Base-by-base conservation (phyloP, 30 jellyfish, hydroid and myxozoan genomes). In the Cassiopea xamachana region DNA sequence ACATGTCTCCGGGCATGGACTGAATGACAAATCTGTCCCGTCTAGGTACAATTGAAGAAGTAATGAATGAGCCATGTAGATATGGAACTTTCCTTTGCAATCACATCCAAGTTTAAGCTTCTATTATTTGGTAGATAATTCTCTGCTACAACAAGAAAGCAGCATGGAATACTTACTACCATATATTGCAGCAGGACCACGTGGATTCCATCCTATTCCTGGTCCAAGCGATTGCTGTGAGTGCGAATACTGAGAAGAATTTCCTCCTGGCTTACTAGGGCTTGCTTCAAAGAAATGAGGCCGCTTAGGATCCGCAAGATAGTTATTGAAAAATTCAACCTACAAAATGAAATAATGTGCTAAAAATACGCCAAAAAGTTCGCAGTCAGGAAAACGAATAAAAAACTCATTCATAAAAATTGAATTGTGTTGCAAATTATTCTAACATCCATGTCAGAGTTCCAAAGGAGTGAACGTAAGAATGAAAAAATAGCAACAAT, bases 311-410 rank as follows among this genome's bases (percentile, higher is more conserved):
- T 94, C 98, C 48, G 87, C 75, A 15, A 94, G 92, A 68, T 94
- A 94, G 47, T 90, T 94, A 81, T 94, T 94, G 93, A 94, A 94
- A 82, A 80, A 94, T 61, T 90, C 93, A 19, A 91, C 98, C 98
- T 94, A 86, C 43, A 75, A 62, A 67, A 12, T 27, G 60, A 27
- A 7, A 17, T 39, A 64, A 73, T 39, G 58, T 1, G 39, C 39
- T 27, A 27, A 27, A 27, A 27, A 27, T 27, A 27, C 39, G 39
- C 39, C 39, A 27, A 27, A 27, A 27, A 27, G 39, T 27, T 27
- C 39, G 39, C 39, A 27, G 39, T 27, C 39, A 27, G 39, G 39
- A 27, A 27, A 27, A 27, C 39, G 39, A 27, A 27, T 27, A 27
- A 27, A 27, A 27, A 27, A 27, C 39, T 27, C 39, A 27, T 27